Evolutionary conservation across 1,140 invertebrate genomes (phyloP), one percentile per base, ranked within the genome.

Genomic region (Neuroterus valhalla): DNA sequence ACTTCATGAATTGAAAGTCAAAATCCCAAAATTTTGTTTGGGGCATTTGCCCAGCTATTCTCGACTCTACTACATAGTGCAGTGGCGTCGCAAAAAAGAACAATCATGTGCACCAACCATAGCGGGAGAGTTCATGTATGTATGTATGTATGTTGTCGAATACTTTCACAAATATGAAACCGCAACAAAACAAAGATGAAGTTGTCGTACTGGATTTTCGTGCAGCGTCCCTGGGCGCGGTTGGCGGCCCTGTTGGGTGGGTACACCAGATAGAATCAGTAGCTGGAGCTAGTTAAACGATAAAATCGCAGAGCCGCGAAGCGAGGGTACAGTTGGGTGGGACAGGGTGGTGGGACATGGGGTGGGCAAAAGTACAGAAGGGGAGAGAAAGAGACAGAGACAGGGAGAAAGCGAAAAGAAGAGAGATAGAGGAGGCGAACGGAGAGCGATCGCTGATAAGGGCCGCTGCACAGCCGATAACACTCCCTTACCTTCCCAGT

Each of bases 231-330:
- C 86, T 87, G 87, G 83, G 76, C 78, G 77, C 78, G 78, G 77
- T 85, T 84, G 86, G 84, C 85, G 85, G 84, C 86, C 85, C 85
- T 86, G 86, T 74, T 85, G 86, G 87, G 85, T 88, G 86, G 86
- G 86, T 87, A 87, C 82, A 81, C 82, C 80, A 85, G 88, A 90
- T 90, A 89, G 83, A 89, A 90, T 90, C 89, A 86, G 89, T 89
- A 89, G 87, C 88, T 88, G 89, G 87, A 90, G 89, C 89, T 90
- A 89, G 88, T 90, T 90, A 89, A 85, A 85, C 81, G 89, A 90
- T 89, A 90, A 81, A 80, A 90, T 90, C 89, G 86, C 81, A 76
- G 83, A 85, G 86, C 84, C 84, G 87, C 86, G 86, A 85, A 82
- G 78, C 84, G 81, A 86, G 86, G 87, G 83, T 84, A 84, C 82